Evolutionary conservation across 1,140 invertebrate genomes (phyloP).

Genomic region (Diploscapter pachys): DNA sequence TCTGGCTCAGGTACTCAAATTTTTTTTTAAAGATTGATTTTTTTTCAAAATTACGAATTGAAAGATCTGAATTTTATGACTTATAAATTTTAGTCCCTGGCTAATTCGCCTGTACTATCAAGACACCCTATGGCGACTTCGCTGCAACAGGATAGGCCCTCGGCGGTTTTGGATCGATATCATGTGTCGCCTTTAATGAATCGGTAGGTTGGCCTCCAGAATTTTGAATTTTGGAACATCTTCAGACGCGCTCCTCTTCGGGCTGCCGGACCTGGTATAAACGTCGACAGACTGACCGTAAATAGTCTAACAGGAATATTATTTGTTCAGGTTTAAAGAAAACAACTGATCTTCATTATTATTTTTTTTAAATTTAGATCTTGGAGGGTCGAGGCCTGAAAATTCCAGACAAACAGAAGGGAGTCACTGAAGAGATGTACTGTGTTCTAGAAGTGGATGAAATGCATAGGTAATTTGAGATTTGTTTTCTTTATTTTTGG

Average conservation of each 20-base stretch:
- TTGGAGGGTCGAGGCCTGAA: conserved; percentile 54
- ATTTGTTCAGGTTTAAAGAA: conserved; percentile 30
- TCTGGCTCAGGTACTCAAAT: conserved; percentile 21
- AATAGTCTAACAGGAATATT: conserved; percentile 49
- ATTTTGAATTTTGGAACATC: too few species aligned
- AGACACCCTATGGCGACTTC: conserved; percentile 3
- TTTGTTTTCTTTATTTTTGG: too few species aligned
- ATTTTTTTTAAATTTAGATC: conserved; percentile 26
- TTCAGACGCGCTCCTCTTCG: conserved; percentile 48
- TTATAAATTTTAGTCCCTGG: conserved; percentile 19
- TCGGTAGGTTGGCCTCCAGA: neutral
- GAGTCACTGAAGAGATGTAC: conserved; percentile 68
- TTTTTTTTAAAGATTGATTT: too few species aligned
- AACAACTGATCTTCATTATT: too few species aligned
- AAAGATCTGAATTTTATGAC: too few species aligned
- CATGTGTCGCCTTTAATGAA: conserved; percentile 55
- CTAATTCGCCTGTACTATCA: conserved; percentile 22
- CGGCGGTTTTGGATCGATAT: conserved; percentile 27
- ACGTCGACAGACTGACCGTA: conserved; percentile 47
- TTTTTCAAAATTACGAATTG: too few species aligned
- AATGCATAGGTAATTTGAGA: conserved; percentile 70
- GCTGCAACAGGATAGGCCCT: too few species aligned
- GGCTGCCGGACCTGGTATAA: conserved; percentile 57
- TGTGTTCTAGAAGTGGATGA: conserved; percentile 88
- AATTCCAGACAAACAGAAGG: conserved; percentile 51